These are phyloP conservation scores for Orientallactaga sibirica DNA, from an alignment of 2,797 vertebrate genomes.

Conservation along the genomic window DNA sequence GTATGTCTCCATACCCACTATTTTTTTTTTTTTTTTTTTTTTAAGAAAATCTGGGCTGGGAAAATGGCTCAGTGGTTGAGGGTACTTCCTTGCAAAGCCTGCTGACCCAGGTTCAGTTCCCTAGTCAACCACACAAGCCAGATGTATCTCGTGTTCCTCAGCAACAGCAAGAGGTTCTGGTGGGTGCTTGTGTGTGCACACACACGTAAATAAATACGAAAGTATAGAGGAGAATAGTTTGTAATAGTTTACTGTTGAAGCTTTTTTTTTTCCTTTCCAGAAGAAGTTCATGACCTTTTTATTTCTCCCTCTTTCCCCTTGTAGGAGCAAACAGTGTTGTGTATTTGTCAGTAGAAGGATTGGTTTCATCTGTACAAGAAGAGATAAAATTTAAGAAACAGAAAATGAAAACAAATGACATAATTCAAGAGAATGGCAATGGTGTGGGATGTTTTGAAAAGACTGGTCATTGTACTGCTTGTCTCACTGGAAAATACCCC, in stretches of 20 bases:
- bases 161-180: too few relatives aligned
- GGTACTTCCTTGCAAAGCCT: too few relatives aligned
- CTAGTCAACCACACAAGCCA: too few relatives aligned
- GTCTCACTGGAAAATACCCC: constrained; percentile 97
- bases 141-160: too few relatives aligned
- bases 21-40: background rate
- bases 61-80: too few relatives aligned
- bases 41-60: too few relatives aligned
- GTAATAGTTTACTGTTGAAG: background rate
- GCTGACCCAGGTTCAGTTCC: too few relatives aligned
- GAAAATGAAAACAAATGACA: constrained; percentile 77
- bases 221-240: background rate
- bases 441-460: constrained; percentile 83
- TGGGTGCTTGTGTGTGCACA: too few relatives aligned
- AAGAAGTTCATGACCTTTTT: background rate
- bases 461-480: constrained; percentile 95
- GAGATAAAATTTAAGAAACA: constrained; percentile 88
- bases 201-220: background rate
- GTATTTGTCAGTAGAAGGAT: constrained; percentile 96
- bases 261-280: background rate
- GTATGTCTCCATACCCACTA: too few relatives aligned
- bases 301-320: background rate
- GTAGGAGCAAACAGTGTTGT: constrained; percentile 96
- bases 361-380: constrained; percentile 95
- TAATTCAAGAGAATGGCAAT: constrained; percentile 87